Base-by-base conservation (phyloP, 2,888 invertebrate species). In the Vannuccia rotundouncinata region DNA sequence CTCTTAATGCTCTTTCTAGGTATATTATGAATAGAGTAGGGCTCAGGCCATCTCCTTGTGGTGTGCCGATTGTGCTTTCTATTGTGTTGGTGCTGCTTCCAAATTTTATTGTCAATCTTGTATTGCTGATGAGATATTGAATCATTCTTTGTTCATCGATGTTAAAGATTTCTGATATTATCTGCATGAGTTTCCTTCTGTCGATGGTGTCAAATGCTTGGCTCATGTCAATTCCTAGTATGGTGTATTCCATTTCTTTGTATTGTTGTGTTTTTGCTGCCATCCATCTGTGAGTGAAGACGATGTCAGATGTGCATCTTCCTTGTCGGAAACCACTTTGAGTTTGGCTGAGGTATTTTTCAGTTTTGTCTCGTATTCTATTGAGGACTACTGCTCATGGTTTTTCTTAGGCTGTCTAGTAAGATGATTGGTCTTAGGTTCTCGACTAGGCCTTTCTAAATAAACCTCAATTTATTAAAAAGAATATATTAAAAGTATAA, bases 291-390 rank as follows among this genome's bases (percentile, higher is more conserved):
- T 66, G 66, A 22, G 66, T 66, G 2, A 5, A 66, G 5, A 66
- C 66, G 25, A 66, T 66, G 5, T 66, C 66, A 22, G 45, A 66
- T 5, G 66, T 66, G 66, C 10, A n/a, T 66, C 66, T 66, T 13
- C 66, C 66, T 66, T 5, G 10, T 66, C 66, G 2, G 66, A 66
- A 66, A 5, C 66, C 66, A 66, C 66, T 66, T 66, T 66, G 66
- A 13, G 10, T 22, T 66, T 5, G 10, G 66, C 22, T 66, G 13
- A 66, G 66, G 66, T 66, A 66, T 66, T 66, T n/a, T 45, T 45
- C 45, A 45, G 45, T 45, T 45, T 45, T 45, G 10, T 45, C 17
- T 45, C 45, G 45, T 5, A 45, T 45, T 5, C 17, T 5, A 17
- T 17, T 45, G 17, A 45, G 45, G 45, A 45, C 45, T 10, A 45